Evolutionary conservation across 2,888 invertebrate genomes (phyloP).

Genomic region (Ecdyonurus torrentis): DNA sequence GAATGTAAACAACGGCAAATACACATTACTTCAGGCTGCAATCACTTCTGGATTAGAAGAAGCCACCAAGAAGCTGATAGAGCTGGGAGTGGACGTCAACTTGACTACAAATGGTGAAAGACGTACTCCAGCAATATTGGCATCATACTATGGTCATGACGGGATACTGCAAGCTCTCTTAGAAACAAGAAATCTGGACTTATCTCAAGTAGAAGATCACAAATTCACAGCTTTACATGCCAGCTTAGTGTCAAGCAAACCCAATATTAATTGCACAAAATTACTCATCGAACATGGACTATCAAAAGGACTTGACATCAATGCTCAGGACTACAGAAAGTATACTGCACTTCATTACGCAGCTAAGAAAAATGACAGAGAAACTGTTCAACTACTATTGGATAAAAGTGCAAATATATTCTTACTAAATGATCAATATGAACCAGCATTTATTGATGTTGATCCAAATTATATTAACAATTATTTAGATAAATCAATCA

Average conservation of each 20-base stretch:
- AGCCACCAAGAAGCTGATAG: not conserved
- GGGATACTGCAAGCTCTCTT: not conserved
- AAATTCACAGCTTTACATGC: not conserved
- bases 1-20: not conserved
- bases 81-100: not conserved
- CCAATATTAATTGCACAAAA: not conserved
- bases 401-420: conserved; percentile 58
- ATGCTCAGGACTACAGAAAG: conserved; percentile 41
- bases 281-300: not conserved
- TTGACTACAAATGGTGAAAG: not conserved
- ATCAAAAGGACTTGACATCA: conserved; percentile 29
- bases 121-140: conserved; percentile 4
- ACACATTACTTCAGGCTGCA: not conserved
- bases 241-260: not conserved
- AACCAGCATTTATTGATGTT: conserved; percentile 55
- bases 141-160: not conserved
- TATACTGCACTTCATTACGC: conserved; percentile 47
- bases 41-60: not conserved
- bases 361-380: conserved; percentile 9
- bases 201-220: not conserved
- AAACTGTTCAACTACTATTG: conserved; percentile 30
- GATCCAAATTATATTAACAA: conserved; percentile 46
- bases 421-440: conserved; percentile 38
- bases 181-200: not conserved
- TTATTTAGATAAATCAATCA: conserved; percentile 56